Conservation (phyloP, 2,113 vertebrate species). For the Nycticorax nycticorax region DNA sequence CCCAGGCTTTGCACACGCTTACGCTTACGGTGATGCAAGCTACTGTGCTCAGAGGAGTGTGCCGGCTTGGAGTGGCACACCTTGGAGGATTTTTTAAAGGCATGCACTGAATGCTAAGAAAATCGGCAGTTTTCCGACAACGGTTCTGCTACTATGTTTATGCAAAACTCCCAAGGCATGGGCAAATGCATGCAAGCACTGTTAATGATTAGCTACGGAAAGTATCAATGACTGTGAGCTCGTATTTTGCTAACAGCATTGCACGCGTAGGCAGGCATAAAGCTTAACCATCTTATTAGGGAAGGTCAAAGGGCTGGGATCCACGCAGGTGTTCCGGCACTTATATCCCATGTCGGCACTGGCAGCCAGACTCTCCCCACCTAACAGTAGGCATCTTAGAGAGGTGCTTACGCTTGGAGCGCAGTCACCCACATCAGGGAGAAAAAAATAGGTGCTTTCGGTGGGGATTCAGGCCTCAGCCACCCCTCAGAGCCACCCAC, state of each 20-base stretch:
- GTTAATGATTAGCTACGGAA: neutral
- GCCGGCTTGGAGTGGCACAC: neutral
- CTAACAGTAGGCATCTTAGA: neutral
- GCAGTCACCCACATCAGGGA: neutral
- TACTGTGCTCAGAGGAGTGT: neutral
- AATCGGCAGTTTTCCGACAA: neutral
- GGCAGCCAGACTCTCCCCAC: neutral
- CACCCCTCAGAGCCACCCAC: neutral
- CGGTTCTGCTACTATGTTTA: neutral
- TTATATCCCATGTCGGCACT: fast-evolving
- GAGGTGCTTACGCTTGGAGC: neutral
- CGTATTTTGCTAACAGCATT: neutral
- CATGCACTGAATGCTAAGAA: neutral
- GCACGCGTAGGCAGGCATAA: neutral
- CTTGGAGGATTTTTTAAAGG: neutral
- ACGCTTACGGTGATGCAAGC: fast-evolving
- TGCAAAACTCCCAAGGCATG: conserved; percentile 3
- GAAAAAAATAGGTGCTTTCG: fast-evolving
- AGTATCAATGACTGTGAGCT: neutral
- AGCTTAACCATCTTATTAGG: neutral
- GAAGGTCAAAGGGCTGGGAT: neutral
- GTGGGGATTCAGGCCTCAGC: neutral
- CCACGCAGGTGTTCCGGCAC: neutral
- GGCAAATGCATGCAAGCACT: neutral
- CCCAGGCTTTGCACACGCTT: neutral